These are phyloP conservation scores for Diadegma fenestrale DNA, from an alignment of 2,888 invertebrate species.

Conservation along the genomic window DNA sequence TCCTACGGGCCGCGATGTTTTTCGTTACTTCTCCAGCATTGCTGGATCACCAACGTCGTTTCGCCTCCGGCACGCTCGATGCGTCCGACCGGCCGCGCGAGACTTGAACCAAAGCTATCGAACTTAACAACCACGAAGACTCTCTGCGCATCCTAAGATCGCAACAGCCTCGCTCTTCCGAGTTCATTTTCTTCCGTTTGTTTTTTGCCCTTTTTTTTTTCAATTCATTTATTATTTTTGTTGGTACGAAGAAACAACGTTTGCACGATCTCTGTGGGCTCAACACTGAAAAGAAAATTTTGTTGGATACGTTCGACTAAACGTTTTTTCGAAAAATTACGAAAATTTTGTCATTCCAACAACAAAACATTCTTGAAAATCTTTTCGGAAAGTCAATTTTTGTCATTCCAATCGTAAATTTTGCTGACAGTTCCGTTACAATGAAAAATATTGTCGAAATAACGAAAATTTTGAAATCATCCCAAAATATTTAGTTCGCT, in stretches of 20 bases:
- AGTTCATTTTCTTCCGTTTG: background rate
- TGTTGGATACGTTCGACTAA: too few species aligned
- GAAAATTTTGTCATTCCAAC: too few species aligned
- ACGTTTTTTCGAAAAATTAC: too few species aligned
- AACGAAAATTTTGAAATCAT: too few species aligned
- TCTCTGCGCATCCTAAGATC: conserved; percentile 19
- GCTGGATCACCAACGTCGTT: conserved; percentile 82
- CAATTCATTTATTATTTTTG: conserved; percentile 9
- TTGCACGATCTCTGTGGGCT: conserved; percentile 74
- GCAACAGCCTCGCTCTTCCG: conserved; percentile 16
- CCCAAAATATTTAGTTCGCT: too few species aligned
- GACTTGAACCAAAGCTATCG: conserved; percentile 78
- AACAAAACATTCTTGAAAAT: too few species aligned
- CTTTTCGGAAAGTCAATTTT: too few species aligned
- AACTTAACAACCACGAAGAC: conserved; percentile 72
- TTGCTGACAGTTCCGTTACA: too few species aligned
- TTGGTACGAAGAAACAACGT: conserved; percentile 15
- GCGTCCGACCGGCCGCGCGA: conserved; percentile 72
- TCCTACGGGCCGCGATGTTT: conserved; percentile 68
- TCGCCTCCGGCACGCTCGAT: conserved; percentile 78
- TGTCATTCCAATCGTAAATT: too few species aligned
- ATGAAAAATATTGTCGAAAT: too few species aligned
- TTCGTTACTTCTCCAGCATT: conserved; percentile 72
- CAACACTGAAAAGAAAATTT: too few species aligned
- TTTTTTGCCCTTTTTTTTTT: background rate